Conservation (phyloP, 2,113 vertebrate genomes). For the Hippocampus barbouri region DNA sequence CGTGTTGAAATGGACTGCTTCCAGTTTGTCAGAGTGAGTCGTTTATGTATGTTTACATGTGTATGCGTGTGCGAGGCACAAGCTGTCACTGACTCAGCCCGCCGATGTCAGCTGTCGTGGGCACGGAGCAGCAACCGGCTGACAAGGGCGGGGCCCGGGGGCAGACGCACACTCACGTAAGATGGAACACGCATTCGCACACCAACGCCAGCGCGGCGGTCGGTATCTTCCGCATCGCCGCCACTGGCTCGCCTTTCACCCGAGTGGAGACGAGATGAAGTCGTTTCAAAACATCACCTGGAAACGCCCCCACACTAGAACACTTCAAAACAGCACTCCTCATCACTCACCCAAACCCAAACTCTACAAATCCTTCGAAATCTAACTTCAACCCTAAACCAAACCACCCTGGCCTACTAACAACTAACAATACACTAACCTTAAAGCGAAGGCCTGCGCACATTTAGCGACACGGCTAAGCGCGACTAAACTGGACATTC, state of each 20-base stretch:
- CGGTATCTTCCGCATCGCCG: not conserved
- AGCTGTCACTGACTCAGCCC: conserved; percentile 40
- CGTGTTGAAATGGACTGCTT: not conserved
- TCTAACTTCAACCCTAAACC: not conserved
- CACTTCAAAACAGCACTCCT: not conserved
- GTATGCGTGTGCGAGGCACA: conserved; percentile 6
- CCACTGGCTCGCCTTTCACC: not conserved
- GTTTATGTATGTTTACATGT: conserved; percentile 23
- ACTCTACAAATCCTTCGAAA: not conserved
- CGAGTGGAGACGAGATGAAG: not conserved
- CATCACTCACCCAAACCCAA: not conserved
- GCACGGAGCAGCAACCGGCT: conserved; percentile 23
- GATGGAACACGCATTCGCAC: not conserved
- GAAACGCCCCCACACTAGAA: not conserved
- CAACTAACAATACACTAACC: too few species aligned
- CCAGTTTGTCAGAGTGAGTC: not conserved
- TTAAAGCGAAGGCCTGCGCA: too few species aligned
- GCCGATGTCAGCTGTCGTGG: conserved; percentile 38
- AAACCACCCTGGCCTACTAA: not conserved
- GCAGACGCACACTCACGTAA: conserved; percentile 20
- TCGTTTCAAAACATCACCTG: not conserved
- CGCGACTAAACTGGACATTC: too few species aligned
- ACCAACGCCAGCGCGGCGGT: not conserved
- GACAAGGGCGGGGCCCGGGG: conserved; percentile 18
- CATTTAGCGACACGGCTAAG: too few species aligned